Conservation (phyloP, 2,888 invertebrate species). For the Amblyjoppa fuscipennis region DNA sequence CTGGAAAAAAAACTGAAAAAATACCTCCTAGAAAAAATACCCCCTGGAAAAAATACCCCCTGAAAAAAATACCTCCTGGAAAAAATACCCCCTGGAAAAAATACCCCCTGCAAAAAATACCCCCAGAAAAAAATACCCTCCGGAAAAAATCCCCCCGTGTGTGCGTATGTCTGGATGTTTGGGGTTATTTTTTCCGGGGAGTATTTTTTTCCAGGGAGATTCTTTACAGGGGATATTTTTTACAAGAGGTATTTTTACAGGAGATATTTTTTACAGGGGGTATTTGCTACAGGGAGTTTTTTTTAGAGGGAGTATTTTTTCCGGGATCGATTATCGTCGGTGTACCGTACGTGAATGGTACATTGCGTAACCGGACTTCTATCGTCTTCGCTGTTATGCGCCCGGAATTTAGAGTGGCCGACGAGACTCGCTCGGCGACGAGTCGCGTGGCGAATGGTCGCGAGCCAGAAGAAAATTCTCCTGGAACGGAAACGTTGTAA, state of each 20-base stretch:
- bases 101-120: too few species aligned
- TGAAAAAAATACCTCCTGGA: not conserved
- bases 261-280: not conserved
- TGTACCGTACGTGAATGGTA: not conserved
- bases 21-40: too few species aligned
- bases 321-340: not conserved
- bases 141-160: too few species aligned
- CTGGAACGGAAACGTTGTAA: not conserved
- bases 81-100: not conserved
- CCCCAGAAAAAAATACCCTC: too few species aligned
- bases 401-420: conserved; percentile 40
- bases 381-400: conserved; percentile 23
- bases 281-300: not conserved
- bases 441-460: conserved; percentile 28
- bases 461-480: conserved; percentile 6
- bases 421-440: not conserved
- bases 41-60: too few species aligned
- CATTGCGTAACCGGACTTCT: conserved; percentile 38
- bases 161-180: too few species aligned
- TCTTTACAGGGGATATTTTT: not conserved
- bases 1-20: too few species aligned
- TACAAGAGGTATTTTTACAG: not conserved
- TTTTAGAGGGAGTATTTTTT: too few species aligned
- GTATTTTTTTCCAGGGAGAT: not conserved
- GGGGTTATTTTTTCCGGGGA: not conserved